A percentile compares a stretch with the other conserved stretches of the same genome.
phyloP scores from a whole-genome alignment of 2,888 invertebrate genomes.

The Eretmocerus hayati region DNA sequence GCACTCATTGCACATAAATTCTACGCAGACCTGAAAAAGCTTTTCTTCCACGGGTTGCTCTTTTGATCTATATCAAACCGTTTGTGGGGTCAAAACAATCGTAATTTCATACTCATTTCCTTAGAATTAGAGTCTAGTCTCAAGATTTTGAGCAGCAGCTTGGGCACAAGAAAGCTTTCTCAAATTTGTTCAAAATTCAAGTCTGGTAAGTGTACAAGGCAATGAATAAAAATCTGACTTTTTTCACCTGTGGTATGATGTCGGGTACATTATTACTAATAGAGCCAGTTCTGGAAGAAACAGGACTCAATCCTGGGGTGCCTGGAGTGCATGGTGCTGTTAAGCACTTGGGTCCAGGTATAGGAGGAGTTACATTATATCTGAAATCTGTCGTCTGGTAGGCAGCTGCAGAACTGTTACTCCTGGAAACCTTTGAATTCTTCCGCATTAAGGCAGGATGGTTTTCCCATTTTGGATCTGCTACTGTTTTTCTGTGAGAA shows the following conservation, averaged over 20 bases:
- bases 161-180: no score
- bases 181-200: no score
- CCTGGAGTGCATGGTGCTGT: slow-evolving; percentile 43
- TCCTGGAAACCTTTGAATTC: slow-evolving; percentile 39
- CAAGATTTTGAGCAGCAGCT: no score
- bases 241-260: slow-evolving; percentile 33
- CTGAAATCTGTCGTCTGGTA: slow-evolving; percentile 41
- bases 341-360: slow-evolving; percentile 34
- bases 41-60: no score
- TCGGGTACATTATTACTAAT: slow-evolving; percentile 41
- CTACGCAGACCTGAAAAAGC: no score
- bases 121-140: no score
- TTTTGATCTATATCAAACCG: no score
- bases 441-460: slow-evolving; percentile 39
- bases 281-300: slow-evolving; percentile 40
- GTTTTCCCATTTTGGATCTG: slow-evolving; percentile 44
- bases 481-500: slow-evolving; percentile 32
- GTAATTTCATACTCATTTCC: no score
- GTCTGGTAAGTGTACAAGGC: no score
- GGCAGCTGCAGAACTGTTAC: slow-evolving; percentile 41
- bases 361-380: slow-evolving; percentile 35
- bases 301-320: slow-evolving; percentile 42
- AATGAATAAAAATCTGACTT: no score
- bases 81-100: no score
- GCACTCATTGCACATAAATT: no score